Conservation (phyloP, 2,797 vertebrate genomes). For the Acipenser transmontanus region DNA sequence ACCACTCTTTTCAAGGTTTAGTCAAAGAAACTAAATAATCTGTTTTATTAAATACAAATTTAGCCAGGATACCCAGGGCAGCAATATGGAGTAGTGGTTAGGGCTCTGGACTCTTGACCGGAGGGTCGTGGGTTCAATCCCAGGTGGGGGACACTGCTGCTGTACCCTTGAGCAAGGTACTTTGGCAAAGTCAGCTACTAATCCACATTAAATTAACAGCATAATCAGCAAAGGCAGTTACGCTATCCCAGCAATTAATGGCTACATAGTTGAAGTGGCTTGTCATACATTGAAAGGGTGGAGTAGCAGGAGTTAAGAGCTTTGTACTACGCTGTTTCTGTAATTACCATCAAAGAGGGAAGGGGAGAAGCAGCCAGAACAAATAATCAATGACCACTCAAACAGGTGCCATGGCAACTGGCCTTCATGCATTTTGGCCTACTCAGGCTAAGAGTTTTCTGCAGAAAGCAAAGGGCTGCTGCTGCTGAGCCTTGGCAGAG, state of each 20-base stretch:
- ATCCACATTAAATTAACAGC: neutral
- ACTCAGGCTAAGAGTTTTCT: conserved; percentile 13
- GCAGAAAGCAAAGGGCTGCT: conserved; percentile 1
- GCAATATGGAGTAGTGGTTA: too few species aligned
- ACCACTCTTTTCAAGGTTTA: too few species aligned
- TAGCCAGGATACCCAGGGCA: too few species aligned
- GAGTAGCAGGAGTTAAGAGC: conserved; percentile 7
- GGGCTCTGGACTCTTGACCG: too few species aligned
- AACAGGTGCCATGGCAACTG: conserved; percentile 56
- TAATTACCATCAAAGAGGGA: conserved; percentile 25
- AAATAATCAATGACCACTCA: conserved; percentile 34
- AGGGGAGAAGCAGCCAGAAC: conserved; percentile 46
- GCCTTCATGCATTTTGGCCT: conserved; percentile 25
- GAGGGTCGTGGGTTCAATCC: too few species aligned
- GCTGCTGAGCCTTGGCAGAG: neutral
- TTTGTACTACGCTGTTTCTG: conserved; percentile 25
- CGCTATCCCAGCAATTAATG: neutral
- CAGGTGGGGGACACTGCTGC: too few species aligned
- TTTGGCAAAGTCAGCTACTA: neutral
- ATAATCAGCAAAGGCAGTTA: conserved; percentile 1
- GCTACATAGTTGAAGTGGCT: neutral
- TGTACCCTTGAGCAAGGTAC: too few species aligned
- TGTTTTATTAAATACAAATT: too few species aligned
- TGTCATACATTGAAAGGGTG: conserved; percentile 5
- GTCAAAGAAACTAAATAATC: too few species aligned